A percentile compares a stretch with the other conserved stretches of the same genome.
Evolutionary conservation across 2,888 invertebrate species (phyloP).

Genomic region (Synanthedon tipuliformis): DNA sequence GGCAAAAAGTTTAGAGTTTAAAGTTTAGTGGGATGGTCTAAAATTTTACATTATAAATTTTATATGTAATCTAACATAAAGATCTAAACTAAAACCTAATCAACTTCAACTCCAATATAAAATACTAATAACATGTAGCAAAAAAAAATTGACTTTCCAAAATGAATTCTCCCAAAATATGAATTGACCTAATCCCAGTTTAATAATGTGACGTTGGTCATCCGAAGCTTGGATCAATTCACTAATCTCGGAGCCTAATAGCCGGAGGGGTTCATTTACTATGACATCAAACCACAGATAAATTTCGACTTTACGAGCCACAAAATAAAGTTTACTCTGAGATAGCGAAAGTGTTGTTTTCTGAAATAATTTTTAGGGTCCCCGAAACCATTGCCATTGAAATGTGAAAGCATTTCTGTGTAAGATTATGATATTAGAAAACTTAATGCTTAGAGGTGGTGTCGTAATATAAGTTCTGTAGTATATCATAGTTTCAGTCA

Average conservation of each 20-base stretch:
- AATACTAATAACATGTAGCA: too few species aligned
- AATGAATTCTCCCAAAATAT: too few species aligned
- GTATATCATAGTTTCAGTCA: neutral
- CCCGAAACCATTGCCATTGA: constrained; percentile 30
- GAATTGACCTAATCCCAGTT: constrained; percentile 59
- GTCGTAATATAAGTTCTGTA: neutral
- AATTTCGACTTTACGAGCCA: constrained; percentile 4
- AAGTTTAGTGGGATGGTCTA: too few species aligned
- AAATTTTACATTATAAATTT: too few species aligned
- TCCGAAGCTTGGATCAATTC: constrained; percentile 54
- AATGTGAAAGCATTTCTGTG: constrained; percentile 67
- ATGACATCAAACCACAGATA: constrained; percentile 6
- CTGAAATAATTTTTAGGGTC: constrained; percentile 47
- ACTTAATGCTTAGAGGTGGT: constrained; percentile 16
- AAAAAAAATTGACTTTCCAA: too few species aligned
- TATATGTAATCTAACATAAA: too few species aligned
- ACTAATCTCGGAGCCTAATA: constrained; percentile 63
- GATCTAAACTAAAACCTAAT: too few species aligned
- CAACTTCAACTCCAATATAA: too few species aligned
- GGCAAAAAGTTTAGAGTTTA: too few species aligned
- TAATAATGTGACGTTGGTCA: constrained; percentile 63
- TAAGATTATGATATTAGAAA: constrained; percentile 65
- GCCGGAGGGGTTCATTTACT: constrained; percentile 30
- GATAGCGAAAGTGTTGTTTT: constrained; percentile 10
- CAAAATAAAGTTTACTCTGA: constrained; percentile 17